phyloP scores from a whole-genome alignment of 2,113 vertebrate genomes.

The Maccullochella peelii region DNA sequence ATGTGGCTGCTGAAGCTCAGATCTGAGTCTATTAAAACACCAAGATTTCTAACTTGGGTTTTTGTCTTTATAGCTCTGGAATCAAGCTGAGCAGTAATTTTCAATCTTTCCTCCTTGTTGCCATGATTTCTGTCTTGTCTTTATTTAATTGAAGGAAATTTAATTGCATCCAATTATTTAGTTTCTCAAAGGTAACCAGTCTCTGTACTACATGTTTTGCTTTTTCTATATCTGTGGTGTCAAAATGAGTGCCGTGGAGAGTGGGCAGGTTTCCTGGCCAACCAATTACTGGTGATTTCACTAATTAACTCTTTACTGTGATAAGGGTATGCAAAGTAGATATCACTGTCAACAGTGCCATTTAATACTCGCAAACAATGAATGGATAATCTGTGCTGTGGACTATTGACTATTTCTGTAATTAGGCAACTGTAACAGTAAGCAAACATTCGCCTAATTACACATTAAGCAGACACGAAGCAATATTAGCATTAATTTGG shows the following conservation, averaged over 20 bases:
- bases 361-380: background rate
- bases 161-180: too few relatives aligned
- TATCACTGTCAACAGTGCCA: background rate
- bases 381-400: background rate
- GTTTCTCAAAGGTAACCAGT: background rate
- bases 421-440: background rate
- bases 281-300: slow-evolving; percentile 10
- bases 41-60: too few relatives aligned
- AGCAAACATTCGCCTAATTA: background rate
- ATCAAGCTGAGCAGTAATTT: too few relatives aligned
- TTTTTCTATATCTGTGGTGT: background rate
- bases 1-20: too few relatives aligned
- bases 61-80: too few relatives aligned
- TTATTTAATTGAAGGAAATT: too few relatives aligned
- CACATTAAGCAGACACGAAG: background rate
- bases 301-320: slow-evolving; percentile 6
- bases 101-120: too few relatives aligned
- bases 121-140: too few relatives aligned
- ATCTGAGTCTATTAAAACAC: too few relatives aligned
- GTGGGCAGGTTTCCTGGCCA: background rate
- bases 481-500: background rate
- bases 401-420: background rate
- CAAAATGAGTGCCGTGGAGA: background rate
- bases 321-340: background rate
- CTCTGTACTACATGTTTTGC: background rate